A percentile compares a stretch with the other conserved stretches of the same genome.
Conservation (phyloP, 2,797 vertebrate genomes). For the Chanos chanos region DNA sequence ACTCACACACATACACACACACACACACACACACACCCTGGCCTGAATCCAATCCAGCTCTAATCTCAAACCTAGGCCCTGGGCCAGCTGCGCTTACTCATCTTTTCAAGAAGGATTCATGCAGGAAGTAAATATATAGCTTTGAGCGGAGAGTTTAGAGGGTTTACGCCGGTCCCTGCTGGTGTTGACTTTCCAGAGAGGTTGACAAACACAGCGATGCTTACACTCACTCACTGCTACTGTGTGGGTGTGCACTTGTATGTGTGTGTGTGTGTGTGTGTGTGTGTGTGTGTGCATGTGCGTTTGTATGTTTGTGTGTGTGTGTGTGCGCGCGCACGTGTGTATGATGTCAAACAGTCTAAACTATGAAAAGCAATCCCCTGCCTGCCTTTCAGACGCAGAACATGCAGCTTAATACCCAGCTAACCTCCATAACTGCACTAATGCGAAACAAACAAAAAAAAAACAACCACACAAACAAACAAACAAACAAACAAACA, state of each 20-base stretch:
- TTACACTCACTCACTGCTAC: slow-evolving; percentile 18
- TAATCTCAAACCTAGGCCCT: slow-evolving; percentile 31
- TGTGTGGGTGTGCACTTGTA: background rate
- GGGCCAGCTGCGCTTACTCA: slow-evolving; percentile 33
- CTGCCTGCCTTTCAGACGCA: too few species aligned
- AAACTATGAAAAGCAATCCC: too few species aligned
- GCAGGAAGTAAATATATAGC: slow-evolving; percentile 35
- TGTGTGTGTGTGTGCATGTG: background rate
- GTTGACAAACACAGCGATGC: slow-evolving; percentile 13
- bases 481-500: too few species aligned
- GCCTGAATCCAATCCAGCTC: slow-evolving; percentile 25
- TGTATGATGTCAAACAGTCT: too few species aligned
- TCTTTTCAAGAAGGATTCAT: slow-evolving; percentile 39
- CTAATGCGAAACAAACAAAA: too few species aligned
- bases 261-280: background rate
- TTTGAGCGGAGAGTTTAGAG: slow-evolving; percentile 27
- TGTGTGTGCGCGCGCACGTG: too few species aligned
- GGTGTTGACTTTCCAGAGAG: slow-evolving; percentile 19
- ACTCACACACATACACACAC: slow-evolving; percentile 38
- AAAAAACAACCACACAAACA: too few species aligned
- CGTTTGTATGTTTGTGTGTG: too few species aligned
- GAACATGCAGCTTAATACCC: too few species aligned
- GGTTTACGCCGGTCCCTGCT: slow-evolving; percentile 8
- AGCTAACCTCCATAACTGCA: too few species aligned
- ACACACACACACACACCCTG: slow-evolving; percentile 27